Evolutionary conservation across 1,140 invertebrate genomes (phyloP), one percentile per base, ranked within the genome.

Genomic region (Drosophila pachea): DNA sequence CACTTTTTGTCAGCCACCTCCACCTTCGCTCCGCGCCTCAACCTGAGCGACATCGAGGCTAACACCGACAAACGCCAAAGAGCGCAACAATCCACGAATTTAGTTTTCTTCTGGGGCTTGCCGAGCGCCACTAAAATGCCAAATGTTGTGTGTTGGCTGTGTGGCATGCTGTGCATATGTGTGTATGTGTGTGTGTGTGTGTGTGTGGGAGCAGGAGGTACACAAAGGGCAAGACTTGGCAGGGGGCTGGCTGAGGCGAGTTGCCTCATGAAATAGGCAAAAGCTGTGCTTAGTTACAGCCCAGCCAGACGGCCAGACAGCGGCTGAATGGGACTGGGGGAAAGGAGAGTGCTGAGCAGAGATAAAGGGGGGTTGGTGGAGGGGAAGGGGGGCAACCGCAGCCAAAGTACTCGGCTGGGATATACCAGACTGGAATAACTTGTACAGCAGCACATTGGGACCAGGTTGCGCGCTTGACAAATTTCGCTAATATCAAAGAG

Each of bases 31-130:
- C 50, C 40, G 72, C 40, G 64, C 36, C 40, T 50, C 36, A 74
- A 63, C 73, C 43, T 65, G 56, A 74, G 62, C 52, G 68, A 58
- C 59, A 54, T 76, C 53, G 22, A 67, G 74, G 66, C 74, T 61
- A 78, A 64, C 67, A 64, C 61, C 68, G 64, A 79, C 77, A 76
- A 79, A 76, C 61, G 65, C 73, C 77, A 73, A 73, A 73, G 78
- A 84, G 79, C 71, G 78, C 75, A 83, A 75, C 75, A 83, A 83
- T 83, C 78, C 76, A 84, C 79, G 75, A 84, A 75, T 83, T 83
- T 79, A 84, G 79, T 84, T 83, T 84, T 68, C 75, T 73, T 84
- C 73, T 76, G 79, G 78, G 78, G 66, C 63, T 61, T 71, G 48
- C 45, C 68, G 14, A 52, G 63, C 55, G 42, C 49, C 56, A 71